A percentile compares a stretch with the other conserved stretches of the same genome.
These are phyloP conservation scores for Axinella damicornis DNA, from an alignment of 37 sponge, comb jelly and placozoan species.

Conservation along the genomic window DNA sequence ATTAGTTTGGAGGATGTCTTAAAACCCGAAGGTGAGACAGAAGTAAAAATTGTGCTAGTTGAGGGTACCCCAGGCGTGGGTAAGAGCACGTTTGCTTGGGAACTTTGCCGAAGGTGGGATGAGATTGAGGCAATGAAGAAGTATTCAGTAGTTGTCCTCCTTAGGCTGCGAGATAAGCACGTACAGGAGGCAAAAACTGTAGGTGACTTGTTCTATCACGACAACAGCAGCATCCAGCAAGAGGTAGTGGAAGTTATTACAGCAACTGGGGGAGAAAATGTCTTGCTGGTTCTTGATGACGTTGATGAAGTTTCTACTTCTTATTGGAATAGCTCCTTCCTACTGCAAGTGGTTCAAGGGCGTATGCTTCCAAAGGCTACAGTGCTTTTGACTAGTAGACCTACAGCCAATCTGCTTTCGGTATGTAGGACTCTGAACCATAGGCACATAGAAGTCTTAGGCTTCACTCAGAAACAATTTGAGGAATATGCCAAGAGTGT, in stretches of 20 bases:
- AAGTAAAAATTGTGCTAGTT: too few species aligned
- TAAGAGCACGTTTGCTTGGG: conserved; percentile 16
- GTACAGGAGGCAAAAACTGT: neutral
- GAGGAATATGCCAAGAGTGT: conserved; percentile 1
- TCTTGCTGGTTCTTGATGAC: conserved; percentile 6
- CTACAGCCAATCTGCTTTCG: neutral
- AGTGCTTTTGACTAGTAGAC: conserved; percentile 14
- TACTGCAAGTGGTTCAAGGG: neutral
- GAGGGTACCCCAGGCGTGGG: conserved; percentile 3
- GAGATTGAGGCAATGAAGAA: neutral
- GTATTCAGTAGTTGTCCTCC: neutral
- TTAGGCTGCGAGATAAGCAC: neutral
- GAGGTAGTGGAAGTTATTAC: neutral
- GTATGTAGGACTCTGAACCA: too few species aligned
- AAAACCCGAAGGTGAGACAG: too few species aligned
- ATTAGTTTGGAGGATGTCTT: neutral
- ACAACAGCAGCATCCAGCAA: neutral
- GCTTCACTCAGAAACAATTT: neutral
- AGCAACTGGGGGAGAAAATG: neutral
- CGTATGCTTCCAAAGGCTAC: neutral
- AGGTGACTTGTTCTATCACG: neutral
- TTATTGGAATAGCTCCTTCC: neutral
- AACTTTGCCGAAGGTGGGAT: neutral
- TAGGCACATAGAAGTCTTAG: conserved; percentile 1
- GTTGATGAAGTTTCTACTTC: conserved; percentile 15